Evolutionary conservation across 2,888 invertebrate genomes (phyloP).

Genomic region (Euzophera pinguis): DNA sequence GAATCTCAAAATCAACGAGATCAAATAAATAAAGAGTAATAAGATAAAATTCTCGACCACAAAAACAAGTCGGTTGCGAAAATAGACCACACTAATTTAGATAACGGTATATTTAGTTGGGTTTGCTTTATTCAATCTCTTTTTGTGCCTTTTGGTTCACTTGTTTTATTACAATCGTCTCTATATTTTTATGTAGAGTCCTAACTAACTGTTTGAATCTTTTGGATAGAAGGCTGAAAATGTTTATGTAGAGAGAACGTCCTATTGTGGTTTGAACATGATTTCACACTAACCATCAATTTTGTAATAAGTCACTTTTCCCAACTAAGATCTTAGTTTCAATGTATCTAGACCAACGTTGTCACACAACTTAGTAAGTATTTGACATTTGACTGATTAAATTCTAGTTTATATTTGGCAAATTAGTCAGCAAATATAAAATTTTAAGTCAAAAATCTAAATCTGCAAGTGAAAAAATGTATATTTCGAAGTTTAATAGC

Average conservation of each 20-base stretch:
- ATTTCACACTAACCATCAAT: too few species aligned
- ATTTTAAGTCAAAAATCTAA: not conserved
- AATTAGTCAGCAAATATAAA: too few species aligned
- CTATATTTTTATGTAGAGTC: not conserved
- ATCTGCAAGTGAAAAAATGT: not conserved
- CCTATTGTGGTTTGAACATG: too few species aligned
- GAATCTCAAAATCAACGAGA: not conserved
- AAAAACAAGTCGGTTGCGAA: constrained; percentile 10
- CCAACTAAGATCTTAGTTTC: too few species aligned
- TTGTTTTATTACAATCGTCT: not conserved
- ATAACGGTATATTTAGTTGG: constrained; percentile 4
- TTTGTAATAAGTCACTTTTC: too few species aligned
- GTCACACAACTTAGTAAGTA: too few species aligned
- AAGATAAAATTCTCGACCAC: constrained; percentile 20
- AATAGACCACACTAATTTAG: constrained; percentile 10
- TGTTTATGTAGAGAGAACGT: too few species aligned
- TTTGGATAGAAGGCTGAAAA: not conserved
- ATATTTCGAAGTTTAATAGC: constrained; percentile 24
- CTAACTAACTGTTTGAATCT: not conserved
- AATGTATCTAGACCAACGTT: too few species aligned
- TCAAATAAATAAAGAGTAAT: not conserved
- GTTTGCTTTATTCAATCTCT: not conserved
- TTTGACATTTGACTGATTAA: not conserved
- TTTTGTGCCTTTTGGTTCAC: not conserved
- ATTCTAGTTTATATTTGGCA: too few species aligned